phyloP scores from a whole-genome alignment of 2,888 invertebrate species.

The Piscicola geometra region DNA sequence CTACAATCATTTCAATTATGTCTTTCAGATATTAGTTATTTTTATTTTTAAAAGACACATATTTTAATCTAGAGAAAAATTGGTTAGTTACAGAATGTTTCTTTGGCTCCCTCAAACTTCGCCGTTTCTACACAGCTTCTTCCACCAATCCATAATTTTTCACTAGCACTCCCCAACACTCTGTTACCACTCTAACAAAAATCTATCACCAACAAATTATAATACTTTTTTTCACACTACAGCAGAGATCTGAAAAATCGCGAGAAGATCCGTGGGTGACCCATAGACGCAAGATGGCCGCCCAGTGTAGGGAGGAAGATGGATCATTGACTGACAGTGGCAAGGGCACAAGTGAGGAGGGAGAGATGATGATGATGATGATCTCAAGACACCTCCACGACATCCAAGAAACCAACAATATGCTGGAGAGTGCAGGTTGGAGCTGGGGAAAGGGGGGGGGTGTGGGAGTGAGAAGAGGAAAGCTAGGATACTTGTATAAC shows the following conservation, averaged over 20 bases:
- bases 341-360: slow-evolving; percentile 31
- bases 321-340: slow-evolving; percentile 28
- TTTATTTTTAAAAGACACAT: too few species aligned
- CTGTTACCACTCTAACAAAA: not conserved
- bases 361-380: slow-evolving; percentile 18
- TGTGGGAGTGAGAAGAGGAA: too few species aligned
- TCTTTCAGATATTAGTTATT: too few species aligned
- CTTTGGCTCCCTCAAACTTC: too few species aligned
- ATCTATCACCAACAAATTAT: not conserved
- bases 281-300: not conserved
- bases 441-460: too few species aligned
- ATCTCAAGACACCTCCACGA: slow-evolving; percentile 8
- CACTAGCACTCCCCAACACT: not conserved
- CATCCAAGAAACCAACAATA: not conserved
- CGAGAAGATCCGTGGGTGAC: slow-evolving; percentile 28
- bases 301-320: slow-evolving; percentile 16
- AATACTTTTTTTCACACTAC: not conserved
- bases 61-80: too few species aligned
- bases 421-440: not conserved
- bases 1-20: too few species aligned
- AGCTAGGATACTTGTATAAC: too few species aligned
- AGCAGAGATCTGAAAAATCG: not conserved
- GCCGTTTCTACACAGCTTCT: not conserved
- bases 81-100: too few species aligned
- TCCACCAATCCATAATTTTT: not conserved